Percentiles rank a stretch among this genome's conserved stretches.
These are phyloP conservation scores for Macrocentrus cingulum DNA, from an alignment of 1,140 invertebrate species.

Conservation along the genomic window DNA sequence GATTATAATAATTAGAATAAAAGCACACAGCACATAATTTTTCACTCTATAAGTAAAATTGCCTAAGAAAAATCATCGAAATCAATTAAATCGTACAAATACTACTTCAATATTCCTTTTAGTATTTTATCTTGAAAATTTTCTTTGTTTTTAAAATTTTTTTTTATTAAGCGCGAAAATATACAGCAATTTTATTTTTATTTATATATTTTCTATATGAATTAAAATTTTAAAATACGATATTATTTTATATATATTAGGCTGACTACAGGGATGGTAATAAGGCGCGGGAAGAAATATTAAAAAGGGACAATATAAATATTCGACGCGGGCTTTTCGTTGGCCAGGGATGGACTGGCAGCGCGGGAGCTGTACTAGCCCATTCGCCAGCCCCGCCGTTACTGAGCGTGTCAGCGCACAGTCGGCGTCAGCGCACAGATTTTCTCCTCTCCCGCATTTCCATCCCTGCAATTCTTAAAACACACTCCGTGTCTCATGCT, in stretches of 20 bases:
- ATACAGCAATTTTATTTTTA: not conserved
- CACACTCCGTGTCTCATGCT: not conserved
- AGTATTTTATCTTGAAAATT: not conserved
- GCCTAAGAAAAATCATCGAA: not conserved
- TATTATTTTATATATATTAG: too few relatives aligned
- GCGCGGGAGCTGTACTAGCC: slow-evolving; percentile 19
- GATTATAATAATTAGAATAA: slow-evolving; percentile 3
- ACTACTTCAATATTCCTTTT: slow-evolving; percentile 4
- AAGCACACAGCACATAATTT: slow-evolving; percentile 9
- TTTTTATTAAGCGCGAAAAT: not conserved
- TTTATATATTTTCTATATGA: slow-evolving; percentile 3
- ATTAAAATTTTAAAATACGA: not conserved
- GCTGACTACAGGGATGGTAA: too few relatives aligned
- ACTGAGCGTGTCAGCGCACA: slow-evolving; percentile 20
- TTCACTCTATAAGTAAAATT: not conserved
- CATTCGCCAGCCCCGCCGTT: slow-evolving; percentile 21
- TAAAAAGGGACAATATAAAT: not conserved
- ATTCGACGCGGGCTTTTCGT: slow-evolving; percentile 15
- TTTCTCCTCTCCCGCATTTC: slow-evolving; percentile 20
- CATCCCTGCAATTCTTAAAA: not conserved
- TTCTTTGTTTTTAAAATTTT: not conserved
- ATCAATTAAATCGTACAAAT: too few relatives aligned
- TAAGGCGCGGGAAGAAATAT: not conserved
- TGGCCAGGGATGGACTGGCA: slow-evolving; percentile 19
- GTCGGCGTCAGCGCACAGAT: slow-evolving; percentile 27